These are phyloP conservation scores for Amblyopsis hoosieri DNA, from an alignment of 2,797 vertebrate genomes.

Conservation along the genomic window DNA sequence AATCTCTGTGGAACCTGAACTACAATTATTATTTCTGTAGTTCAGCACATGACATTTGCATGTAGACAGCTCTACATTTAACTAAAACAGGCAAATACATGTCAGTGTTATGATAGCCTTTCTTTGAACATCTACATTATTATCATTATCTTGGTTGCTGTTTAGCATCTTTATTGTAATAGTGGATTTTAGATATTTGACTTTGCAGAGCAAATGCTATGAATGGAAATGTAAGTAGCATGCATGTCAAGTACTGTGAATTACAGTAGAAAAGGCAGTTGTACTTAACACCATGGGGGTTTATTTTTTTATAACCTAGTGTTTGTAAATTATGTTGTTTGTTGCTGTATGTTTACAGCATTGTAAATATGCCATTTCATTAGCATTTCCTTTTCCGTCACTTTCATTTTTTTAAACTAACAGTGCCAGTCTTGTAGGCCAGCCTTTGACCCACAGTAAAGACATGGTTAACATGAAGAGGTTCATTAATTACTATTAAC, in stretches of 20 bases:
- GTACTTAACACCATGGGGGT: slow-evolving; percentile 40
- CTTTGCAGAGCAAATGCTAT: slow-evolving; percentile 21
- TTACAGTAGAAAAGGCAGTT: slow-evolving; percentile 27
- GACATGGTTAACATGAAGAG: slow-evolving; percentile 22
- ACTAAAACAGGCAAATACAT: slow-evolving; percentile 24
- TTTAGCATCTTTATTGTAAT: slow-evolving; percentile 23
- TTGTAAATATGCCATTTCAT: slow-evolving; percentile 54
- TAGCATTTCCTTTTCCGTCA: slow-evolving; percentile 34
- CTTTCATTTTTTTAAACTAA: slow-evolving; percentile 16
- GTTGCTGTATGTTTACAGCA: slow-evolving; percentile 73
- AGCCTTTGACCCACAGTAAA: slow-evolving; percentile 8
- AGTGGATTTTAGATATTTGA: slow-evolving; percentile 18
- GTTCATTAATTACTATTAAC: slow-evolving; percentile 26
- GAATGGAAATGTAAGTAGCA: slow-evolving; percentile 45
- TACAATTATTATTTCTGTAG: slow-evolving; percentile 18
- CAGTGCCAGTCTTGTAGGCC: slow-evolving; percentile 11
- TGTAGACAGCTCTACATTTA: slow-evolving; percentile 22
- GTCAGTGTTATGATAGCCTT: slow-evolving; percentile 27
- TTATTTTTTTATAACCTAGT: slow-evolving; percentile 59
- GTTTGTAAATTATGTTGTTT: slow-evolving; percentile 60
- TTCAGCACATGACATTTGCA: slow-evolving; percentile 35
- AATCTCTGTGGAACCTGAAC: slow-evolving; percentile 5
- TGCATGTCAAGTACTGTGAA: slow-evolving; percentile 31
- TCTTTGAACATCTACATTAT: slow-evolving; percentile 23
- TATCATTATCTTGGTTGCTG: neutral